These are phyloP conservation scores for Leptarthrus brevirostris DNA, from an alignment of 2,888 invertebrate species.

Conservation along the genomic window DNA sequence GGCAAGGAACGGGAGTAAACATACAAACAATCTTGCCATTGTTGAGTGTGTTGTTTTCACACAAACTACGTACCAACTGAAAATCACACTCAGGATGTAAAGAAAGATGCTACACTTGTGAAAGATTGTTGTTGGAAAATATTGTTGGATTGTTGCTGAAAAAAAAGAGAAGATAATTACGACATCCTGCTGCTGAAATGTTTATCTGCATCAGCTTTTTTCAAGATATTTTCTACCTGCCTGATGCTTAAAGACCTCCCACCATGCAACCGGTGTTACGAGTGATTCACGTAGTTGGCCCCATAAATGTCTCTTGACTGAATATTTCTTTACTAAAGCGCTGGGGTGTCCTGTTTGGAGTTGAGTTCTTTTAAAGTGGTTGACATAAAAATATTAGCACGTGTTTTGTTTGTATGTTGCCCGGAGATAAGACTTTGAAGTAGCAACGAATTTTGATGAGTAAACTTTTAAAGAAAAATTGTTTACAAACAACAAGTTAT, in stretches of 20 bases:
- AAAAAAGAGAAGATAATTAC: conserved; percentile 23
- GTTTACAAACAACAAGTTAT: conserved; percentile 11
- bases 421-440: conserved; percentile 19
- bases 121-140: conserved; percentile 16
- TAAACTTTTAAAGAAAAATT: conserved; percentile 2
- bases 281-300: too few species aligned
- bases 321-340: not conserved
- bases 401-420: not conserved
- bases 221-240: not conserved
- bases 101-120: conserved; percentile 3
- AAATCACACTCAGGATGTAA: not conserved
- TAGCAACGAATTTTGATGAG: conserved; percentile 9
- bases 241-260: not conserved
- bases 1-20: not conserved
- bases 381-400: conserved; percentile 5
- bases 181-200: conserved; percentile 31
- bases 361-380: conserved; percentile 16
- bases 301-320: not conserved
- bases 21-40: not conserved
- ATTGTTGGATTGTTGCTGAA: too few species aligned
- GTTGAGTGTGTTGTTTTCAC: not conserved
- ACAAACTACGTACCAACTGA: too few species aligned
- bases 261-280: not conserved
- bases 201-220: conserved; percentile 29
- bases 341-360: not conserved